Evolutionary conservation across 1,140 invertebrate species (phyloP), one percentile per base, ranked within the genome.

Genomic region (Pseudachorutes palmiensis): DNA sequence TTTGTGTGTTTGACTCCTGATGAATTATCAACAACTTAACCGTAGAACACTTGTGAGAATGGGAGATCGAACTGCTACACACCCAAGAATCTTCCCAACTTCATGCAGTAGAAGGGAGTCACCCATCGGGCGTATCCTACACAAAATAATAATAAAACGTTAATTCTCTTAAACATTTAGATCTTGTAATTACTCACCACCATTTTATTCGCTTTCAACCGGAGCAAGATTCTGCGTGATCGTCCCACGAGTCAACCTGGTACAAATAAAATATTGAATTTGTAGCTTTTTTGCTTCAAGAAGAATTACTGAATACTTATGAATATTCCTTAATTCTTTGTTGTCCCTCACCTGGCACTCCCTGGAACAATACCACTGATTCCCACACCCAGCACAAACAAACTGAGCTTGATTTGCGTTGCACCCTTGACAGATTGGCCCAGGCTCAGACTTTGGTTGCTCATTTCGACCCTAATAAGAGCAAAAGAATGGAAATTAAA

Each of bases 281-380:
- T 45, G 9, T 9, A 45, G 19, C 9, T 45, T 45, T 9, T 19
- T 45, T 9, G 36, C 19, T 45, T 45, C 19, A 79, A 81, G 12
- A 5, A 61, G 30, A 29, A 61, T 61, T 61, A 29, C 14, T 14
- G 9, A 61, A 61, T 16, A 12, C 16, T 61, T 61, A 31, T 14
- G 30, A 2, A 61, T 61, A 28, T 30, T 22, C 2, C 12, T n/a
- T 26, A 41, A 63, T 16, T n/a, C 19, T 19, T 12, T 45, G 9
- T 19, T n/a, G n/a, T n/a, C n/a, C n/a, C 61, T 71, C 79, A 92
- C 90, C 85, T 93, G 91, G 77, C 91, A 93, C 73, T 91, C 88
- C 62, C 88, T 80, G 76, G 87, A 90, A 82, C 91, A 93, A 76
- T 93, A 93, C 89, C 90, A 92, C 79, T 92, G 89, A 79, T 90